A percentile compares a stretch with the other conserved stretches of the same genome.
phyloP scores from a whole-genome alignment of 2,888 invertebrate genomes.

The Melanchra persicariae region DNA sequence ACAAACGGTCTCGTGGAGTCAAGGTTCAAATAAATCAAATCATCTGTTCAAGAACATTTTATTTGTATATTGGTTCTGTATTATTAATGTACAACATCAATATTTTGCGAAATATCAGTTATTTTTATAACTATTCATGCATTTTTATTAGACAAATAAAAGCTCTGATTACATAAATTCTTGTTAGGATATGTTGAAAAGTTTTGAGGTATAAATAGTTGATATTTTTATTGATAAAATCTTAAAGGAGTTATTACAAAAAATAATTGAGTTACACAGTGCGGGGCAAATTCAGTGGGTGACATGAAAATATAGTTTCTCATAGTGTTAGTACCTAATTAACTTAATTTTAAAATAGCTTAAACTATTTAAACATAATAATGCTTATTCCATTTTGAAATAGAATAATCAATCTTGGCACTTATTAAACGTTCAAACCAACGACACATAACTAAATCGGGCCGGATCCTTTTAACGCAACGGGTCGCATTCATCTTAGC shows the following conservation, averaged over 20 bases:
- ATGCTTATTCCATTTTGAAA: slow-evolving; percentile 1
- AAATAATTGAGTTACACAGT: slow-evolving; percentile 39
- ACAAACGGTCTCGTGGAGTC: not conserved
- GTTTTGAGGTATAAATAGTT: slow-evolving; percentile 56
- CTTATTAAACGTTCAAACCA: not conserved
- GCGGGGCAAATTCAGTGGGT: slow-evolving; percentile 24
- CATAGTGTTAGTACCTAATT: not conserved
- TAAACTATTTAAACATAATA: not conserved
- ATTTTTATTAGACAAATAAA: slow-evolving; percentile 66
- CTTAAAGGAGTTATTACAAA: slow-evolving; percentile 46
- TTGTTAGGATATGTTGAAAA: slow-evolving; percentile 64
- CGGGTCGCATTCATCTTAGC: slow-evolving; percentile 17
- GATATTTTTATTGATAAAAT: slow-evolving; percentile 43
- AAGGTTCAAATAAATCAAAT: slow-evolving; percentile 28
- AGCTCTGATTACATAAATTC: slow-evolving; percentile 69
- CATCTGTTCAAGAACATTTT: slow-evolving; percentile 68
- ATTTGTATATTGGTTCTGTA: slow-evolving; percentile 79
- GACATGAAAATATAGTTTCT: not conserved
- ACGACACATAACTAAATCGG: not conserved
- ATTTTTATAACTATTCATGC: slow-evolving; percentile 59
- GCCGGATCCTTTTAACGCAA: slow-evolving; percentile 4
- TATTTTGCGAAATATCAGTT: slow-evolving; percentile 65
- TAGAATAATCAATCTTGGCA: slow-evolving; percentile 1
- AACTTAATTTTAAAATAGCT: not conserved
- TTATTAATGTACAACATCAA: slow-evolving; percentile 72